phyloP scores from a whole-genome alignment of 2,888 invertebrate species.

The Orgyia antiqua region DNA sequence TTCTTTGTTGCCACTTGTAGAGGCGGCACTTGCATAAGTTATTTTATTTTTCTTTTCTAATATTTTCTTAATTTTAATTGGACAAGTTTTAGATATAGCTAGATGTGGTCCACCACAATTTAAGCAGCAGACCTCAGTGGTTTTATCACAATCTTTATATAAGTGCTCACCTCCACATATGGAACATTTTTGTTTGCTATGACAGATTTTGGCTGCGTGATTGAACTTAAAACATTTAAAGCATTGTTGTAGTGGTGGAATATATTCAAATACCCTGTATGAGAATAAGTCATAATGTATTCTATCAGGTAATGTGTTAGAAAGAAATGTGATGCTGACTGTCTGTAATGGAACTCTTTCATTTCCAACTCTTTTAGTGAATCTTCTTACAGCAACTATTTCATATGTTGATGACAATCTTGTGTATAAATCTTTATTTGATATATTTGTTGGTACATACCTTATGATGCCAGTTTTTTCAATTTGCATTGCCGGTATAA shows the following conservation, averaged over 20 bases:
- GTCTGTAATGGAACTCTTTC: neutral
- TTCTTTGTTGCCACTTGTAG: neutral
- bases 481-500: slow-evolving; percentile 1
- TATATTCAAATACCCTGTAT: slow-evolving; percentile 8
- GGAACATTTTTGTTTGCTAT: slow-evolving; percentile 24
- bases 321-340: slow-evolving; percentile 4
- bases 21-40: neutral
- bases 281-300: slow-evolving; percentile 5
- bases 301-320: slow-evolving; percentile 1
- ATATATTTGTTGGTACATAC: slow-evolving; percentile 6
- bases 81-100: slow-evolving; percentile 2
- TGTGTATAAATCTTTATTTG: slow-evolving; percentile 1
- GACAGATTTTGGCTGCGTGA: neutral
- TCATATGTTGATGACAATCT: slow-evolving; percentile 1
- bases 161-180: slow-evolving; percentile 28
- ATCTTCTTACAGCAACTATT: slow-evolving; percentile 2
- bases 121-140: slow-evolving; percentile 83
- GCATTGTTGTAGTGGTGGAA: slow-evolving; percentile 7
- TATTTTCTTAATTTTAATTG: slow-evolving; percentile 2
- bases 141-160: slow-evolving; percentile 1
- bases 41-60: slow-evolving; percentile 16
- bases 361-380: neutral
- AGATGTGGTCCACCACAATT: slow-evolving; percentile 68
- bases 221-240: slow-evolving; percentile 1
- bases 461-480: slow-evolving; percentile 3